Conservation (phyloP, 1,140 invertebrate genomes). For the Temnothorax longispinosus region DNA sequence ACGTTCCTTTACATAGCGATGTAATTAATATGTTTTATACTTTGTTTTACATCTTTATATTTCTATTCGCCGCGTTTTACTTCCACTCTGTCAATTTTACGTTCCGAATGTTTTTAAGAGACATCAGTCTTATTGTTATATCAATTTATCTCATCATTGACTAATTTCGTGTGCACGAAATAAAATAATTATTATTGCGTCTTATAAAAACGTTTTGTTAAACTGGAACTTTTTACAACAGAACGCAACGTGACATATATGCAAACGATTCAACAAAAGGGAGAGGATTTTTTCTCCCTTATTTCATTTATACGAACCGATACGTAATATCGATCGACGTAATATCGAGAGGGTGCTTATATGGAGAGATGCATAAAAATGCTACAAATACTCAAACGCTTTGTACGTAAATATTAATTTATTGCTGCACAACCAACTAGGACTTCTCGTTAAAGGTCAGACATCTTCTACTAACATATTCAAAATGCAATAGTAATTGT, state of each 20-base stretch:
- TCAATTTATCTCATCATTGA: not conserved
- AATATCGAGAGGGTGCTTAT: too few relatives aligned
- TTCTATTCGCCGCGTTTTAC: not conserved
- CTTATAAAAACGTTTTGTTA: not conserved
- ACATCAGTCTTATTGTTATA: not conserved
- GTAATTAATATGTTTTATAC: not conserved
- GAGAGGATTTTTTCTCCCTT: not conserved
- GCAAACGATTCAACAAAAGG: not conserved
- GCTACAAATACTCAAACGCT: slow-evolving; percentile 14
- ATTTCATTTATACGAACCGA: too few relatives aligned
- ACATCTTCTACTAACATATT: slow-evolving; percentile 71
- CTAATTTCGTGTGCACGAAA: not conserved
- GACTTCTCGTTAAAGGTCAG: slow-evolving; percentile 73
- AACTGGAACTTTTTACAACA: not conserved
- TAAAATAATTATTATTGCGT: not conserved
- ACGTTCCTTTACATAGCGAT: not conserved
- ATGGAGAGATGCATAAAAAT: not conserved
- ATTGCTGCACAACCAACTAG: slow-evolving; percentile 75
- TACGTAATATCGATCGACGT: too few relatives aligned
- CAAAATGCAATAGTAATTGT: slow-evolving; percentile 68
- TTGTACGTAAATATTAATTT: slow-evolving; percentile 77
- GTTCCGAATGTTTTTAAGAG: not conserved
- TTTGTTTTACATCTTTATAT: not conserved
- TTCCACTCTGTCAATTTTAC: not conserved
- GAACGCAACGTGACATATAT: not conserved